Percentiles rank a stretch among this genome's conserved stretches.
These are phyloP conservation scores for Pristionchus maxplancki DNA, from an alignment of 2,888 invertebrate genomes.

Conservation along the genomic window DNA sequence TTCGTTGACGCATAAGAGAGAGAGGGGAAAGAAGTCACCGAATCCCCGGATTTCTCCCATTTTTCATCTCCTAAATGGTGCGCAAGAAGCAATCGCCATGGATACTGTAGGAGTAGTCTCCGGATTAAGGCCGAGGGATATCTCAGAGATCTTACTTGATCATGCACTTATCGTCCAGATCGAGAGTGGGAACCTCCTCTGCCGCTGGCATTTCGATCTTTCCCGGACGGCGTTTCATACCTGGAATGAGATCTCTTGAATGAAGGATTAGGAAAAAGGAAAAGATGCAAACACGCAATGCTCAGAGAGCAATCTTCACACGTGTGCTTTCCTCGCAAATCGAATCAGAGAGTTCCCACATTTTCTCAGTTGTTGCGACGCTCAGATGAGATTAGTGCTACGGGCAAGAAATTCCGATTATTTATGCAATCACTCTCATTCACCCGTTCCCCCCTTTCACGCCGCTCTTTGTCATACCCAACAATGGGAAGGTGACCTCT, in stretches of 20 bases:
- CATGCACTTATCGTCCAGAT: conserved; percentile 83
- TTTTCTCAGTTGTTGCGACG: background rate
- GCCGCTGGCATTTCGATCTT: conserved; percentile 66
- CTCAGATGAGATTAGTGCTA: background rate
- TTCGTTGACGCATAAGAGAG: conserved; percentile 20
- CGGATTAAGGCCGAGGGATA: background rate
- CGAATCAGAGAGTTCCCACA: background rate
- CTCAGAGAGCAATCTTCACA: background rate
- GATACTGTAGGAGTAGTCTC: background rate
- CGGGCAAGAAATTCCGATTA: background rate
- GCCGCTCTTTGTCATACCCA: background rate
- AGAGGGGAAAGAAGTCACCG: conserved; percentile 1
- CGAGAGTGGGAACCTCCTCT: conserved; percentile 80
- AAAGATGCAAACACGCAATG: background rate
- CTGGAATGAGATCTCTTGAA: background rate
- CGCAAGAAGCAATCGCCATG: background rate
- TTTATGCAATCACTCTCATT: conserved; percentile 1
- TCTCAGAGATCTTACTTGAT: conserved; percentile 66
- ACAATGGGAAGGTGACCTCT: conserved; percentile 25
- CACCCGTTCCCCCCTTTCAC: background rate
- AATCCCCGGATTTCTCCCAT: background rate
- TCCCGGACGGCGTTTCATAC: conserved; percentile 4
- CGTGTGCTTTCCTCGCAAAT: background rate
- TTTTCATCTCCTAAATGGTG: conserved; percentile 20
- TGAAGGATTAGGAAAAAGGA: background rate